Evolutionary conservation across 2,888 invertebrate species (phyloP), one percentile per base, ranked within the genome.

Genomic region (Junonia oenone): DNA sequence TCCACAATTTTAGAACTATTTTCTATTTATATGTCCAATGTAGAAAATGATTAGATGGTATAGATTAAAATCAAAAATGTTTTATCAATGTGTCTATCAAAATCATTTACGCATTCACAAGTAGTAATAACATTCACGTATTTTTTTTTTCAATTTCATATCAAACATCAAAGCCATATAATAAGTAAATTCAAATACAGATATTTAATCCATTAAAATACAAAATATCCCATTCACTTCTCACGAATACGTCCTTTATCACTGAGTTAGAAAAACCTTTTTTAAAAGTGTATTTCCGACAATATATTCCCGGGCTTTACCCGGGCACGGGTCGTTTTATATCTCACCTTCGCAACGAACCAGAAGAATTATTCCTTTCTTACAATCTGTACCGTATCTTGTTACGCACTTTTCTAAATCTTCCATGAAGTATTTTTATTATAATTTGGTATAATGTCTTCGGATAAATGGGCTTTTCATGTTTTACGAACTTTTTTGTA

Each of bases 311-410:
- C 27, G 6, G 11, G 43, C 13, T 13, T 38, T 17, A 17, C 19
- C 33, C 22, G 35, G 9, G 33, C 15, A 2, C 19, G 53, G 45
- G 5, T 29, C 38, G 31, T 31, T 49, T 54, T 49, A 49, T 55
- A 26, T 55, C 45, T 49, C 49, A 55, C 55, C 35, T 55, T 49
- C 33, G 27, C 40, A 54, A 15, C 40, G 33, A 54, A 40, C 47
- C 47, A 43, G 31, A 54, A 51, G 56, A 56, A 56, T 52, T 48
- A 60, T 60, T 56, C 45, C 54, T 43, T 49, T 38, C 43, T 45
- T 38, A 8, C 54, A 60, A 55, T 57, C 55, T 54, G 57, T 48
- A 45, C 47, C 43, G 27, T 48, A 22, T 47, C 56, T 59, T 51
- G 45, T 56, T 59, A 51, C 49, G 43, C 43, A 37, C 52, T 49